phyloP scores from a whole-genome alignment of 2,888 invertebrate genomes.

The Yponomeuta plumbellus region DNA sequence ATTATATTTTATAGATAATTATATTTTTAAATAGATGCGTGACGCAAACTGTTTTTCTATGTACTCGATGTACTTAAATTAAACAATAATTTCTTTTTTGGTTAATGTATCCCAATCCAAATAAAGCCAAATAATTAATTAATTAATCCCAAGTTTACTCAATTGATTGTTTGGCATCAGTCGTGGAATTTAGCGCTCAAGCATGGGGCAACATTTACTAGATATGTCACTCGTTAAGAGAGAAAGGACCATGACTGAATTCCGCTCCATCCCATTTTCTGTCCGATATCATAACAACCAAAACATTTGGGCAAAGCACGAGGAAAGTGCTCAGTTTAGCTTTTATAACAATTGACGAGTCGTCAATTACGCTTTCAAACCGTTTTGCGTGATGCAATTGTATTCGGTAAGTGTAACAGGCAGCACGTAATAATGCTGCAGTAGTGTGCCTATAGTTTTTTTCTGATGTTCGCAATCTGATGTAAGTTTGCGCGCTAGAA shows the following conservation, averaged over 20 bases:
- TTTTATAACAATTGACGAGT: conserved; percentile 45
- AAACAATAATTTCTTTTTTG: no score
- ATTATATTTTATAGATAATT: no score
- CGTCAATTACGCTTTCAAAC: conserved; percentile 60
- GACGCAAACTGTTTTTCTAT: no score
- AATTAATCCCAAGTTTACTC: no score
- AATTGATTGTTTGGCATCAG: no score
- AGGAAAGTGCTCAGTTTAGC: conserved; percentile 60
- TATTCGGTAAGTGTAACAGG: conserved; percentile 35
- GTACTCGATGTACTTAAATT: no score
- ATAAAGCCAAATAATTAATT: no score
- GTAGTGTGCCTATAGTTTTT: neutral
- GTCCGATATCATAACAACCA: conserved; percentile 24
- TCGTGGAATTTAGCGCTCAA: neutral
- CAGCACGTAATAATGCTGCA: conserved; percentile 17
- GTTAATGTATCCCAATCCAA: no score
- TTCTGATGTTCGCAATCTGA: neutral
- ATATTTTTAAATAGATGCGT: no score
- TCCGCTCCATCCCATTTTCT: conserved; percentile 26
- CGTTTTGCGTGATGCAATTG: conserved; percentile 55
- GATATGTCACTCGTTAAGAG: neutral
- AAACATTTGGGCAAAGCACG: conserved; percentile 36
- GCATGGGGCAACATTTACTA: conserved; percentile 9
- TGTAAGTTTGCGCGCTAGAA: neutral
- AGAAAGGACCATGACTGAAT: neutral